A percentile compares a stretch with the other conserved stretches of the same genome.
These are phyloP conservation scores for Phorcus lineatus DNA, from an alignment of 2,888 invertebrate species.

Conservation along the genomic window DNA sequence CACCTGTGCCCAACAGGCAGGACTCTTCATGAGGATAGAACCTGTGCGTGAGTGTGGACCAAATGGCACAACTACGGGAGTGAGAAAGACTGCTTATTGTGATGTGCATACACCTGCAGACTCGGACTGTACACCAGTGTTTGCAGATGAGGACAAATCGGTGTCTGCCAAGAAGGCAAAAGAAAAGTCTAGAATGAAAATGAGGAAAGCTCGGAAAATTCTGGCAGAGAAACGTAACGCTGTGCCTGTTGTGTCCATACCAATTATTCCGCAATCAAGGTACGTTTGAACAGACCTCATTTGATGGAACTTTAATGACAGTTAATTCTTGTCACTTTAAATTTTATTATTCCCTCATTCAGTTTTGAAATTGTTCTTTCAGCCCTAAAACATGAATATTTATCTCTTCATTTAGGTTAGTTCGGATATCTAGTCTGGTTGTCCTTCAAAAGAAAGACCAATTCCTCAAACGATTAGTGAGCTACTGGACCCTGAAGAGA, in stretches of 20 bases:
- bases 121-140: slow-evolving; percentile 64
- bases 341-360: too few relatives aligned
- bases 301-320: too few relatives aligned
- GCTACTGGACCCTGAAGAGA: slow-evolving; percentile 97
- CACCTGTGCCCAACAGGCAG: slow-evolving; percentile 97
- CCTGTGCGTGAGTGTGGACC: slow-evolving; percentile 82
- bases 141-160: slow-evolving; percentile 67
- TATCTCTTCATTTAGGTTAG: neutral
- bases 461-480: slow-evolving; percentile 91
- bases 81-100: slow-evolving; percentile 97
- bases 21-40: slow-evolving; percentile 88
- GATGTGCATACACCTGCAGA: slow-evolving; percentile 91
- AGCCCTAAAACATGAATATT: neutral
- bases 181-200: slow-evolving; percentile 81
- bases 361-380: neutral
- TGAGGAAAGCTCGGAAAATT: slow-evolving; percentile 90
- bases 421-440: slow-evolving; percentile 86
- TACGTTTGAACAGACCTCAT: slow-evolving; percentile 30
- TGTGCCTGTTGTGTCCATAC: slow-evolving; percentile 93
- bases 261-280: slow-evolving; percentile 83
- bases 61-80: slow-evolving; percentile 61
- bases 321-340: too few relatives aligned
- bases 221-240: slow-evolving; percentile 92
- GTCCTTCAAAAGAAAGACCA: slow-evolving; percentile 83
- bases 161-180: slow-evolving; percentile 69